phyloP scores from a whole-genome alignment of 64 coral and sea anemone genomes.

The Montipora capricornis region DNA sequence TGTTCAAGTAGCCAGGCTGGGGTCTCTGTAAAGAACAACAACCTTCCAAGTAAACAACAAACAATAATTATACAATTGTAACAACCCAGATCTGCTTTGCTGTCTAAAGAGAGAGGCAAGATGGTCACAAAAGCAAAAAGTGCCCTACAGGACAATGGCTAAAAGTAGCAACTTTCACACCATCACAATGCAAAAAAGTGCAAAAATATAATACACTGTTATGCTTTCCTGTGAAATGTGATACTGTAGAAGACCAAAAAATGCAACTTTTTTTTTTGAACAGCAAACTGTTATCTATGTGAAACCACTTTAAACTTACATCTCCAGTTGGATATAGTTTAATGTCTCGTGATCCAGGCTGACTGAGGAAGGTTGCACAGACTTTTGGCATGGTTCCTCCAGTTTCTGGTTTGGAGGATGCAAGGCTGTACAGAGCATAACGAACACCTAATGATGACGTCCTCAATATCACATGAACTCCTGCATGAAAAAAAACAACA shows the following conservation, averaged over 20 bases:
- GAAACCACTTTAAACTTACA: slow-evolving; percentile 62
- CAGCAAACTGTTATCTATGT: too few relatives aligned
- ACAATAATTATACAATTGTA: neutral
- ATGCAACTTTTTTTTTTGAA: neutral
- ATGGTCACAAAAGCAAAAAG: too few relatives aligned
- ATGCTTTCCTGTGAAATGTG: too few relatives aligned
- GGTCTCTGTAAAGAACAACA: too few relatives aligned
- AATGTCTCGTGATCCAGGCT: slow-evolving; percentile 71
- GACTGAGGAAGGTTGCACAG: slow-evolving; percentile 84
- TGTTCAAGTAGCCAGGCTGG: too few relatives aligned
- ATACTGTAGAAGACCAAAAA: too few relatives aligned
- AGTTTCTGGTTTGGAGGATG: slow-evolving; percentile 93
- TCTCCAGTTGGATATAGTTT: slow-evolving; percentile 78
- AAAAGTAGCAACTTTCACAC: too few relatives aligned
- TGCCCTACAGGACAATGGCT: too few relatives aligned
- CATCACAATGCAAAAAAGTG: too few relatives aligned
- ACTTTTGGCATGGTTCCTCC: slow-evolving; percentile 86
- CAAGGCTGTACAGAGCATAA: slow-evolving; percentile 94
- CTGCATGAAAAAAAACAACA: slow-evolving; percentile 26
- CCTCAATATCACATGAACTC: slow-evolving; percentile 88
- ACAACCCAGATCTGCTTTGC: too few relatives aligned
- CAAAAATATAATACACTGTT: too few relatives aligned
- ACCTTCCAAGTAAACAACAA: neutral
- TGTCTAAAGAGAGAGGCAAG: too few relatives aligned
- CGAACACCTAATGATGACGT: slow-evolving; percentile 73